Base-by-base conservation (phyloP, 37 sponge, comb jelly and placozoan genomes). In the Beroe forskalii region DNA sequence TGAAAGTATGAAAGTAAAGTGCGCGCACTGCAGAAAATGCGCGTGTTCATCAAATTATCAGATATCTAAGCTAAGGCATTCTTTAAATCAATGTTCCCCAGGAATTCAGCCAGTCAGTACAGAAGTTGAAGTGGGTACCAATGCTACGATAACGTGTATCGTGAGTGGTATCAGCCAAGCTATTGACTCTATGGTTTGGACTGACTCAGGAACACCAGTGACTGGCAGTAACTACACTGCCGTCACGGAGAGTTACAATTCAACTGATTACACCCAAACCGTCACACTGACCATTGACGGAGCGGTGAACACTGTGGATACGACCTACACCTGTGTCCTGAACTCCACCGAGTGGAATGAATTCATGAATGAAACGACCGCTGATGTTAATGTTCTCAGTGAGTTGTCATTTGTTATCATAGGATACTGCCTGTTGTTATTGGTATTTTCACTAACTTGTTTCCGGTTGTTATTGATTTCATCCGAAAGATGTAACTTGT, bases 301-400 rank as follows among this genome's bases (percentile, higher is more conserved):
- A 31, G 39, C 72, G 12, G 72, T 69, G 17, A 69, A 69, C 32
- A 69, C 72, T 32, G 72, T 17, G 2, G 72, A 69, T 35, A 32
- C 36, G 32, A 36, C 39, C 27, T 69, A 69, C 39, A 36, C 72
- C 14, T 69, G 72, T 69, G 35, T 69, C 38, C 12, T 69, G 37
- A 33, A 27, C 20, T 69, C 72, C 4, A 69, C 17, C 36, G 72
- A 69, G 72, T 69, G 72, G 72, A 12, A 1, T 69, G 72, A 17
- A 12, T 6, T 48, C 55, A 12, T 6, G 12, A 48, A 48, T 48
- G 55, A 6, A 48, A 48, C 55, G 6, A 6, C 6, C 6, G 55
- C 12, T 48, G 55, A 48, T 48, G 55, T 48, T 48, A 12, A 48
- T 12, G 55, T 48, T 48, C 12, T 48, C 55, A 48, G 55, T 48